Evolutionary conservation across 2,113 vertebrate genomes (phyloP).

Genomic region (Sorex araneus): DNA sequence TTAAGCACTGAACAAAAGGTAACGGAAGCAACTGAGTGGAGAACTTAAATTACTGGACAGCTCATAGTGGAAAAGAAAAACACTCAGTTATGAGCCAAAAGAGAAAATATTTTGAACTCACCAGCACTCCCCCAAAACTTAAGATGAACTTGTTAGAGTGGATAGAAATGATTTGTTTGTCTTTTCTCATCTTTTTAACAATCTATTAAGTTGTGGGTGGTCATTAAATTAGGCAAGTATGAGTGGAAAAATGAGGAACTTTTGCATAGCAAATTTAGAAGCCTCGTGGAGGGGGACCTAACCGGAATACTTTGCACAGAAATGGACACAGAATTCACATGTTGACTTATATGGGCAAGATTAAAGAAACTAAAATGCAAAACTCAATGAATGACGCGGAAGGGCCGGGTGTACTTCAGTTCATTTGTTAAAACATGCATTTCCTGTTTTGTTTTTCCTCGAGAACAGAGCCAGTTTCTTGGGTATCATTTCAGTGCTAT

Average conservation of each 20-base stretch:
- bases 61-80: not conserved
- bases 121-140: not conserved
- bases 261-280: not conserved
- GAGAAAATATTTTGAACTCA: not conserved
- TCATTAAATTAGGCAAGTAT: not conserved
- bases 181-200: not conserved
- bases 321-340: not conserved
- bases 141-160: not conserved
- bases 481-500: too few relatives aligned
- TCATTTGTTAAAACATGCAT: not conserved
- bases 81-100: not conserved
- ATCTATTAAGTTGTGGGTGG: not conserved
- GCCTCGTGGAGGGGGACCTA: not conserved
- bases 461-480: not conserved
- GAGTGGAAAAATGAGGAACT: not conserved
- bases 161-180: not conserved
- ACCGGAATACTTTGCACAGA: not conserved
- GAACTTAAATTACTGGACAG: not conserved
- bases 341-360: not conserved
- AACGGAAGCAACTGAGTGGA: rapidly evolving
- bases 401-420: not conserved
- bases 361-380: slow-evolving; percentile 1
- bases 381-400: not conserved
- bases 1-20: not conserved
- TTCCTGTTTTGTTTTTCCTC: not conserved